phyloP scores from a whole-genome alignment of 2,888 invertebrate species.

The Tipula confusa region DNA sequence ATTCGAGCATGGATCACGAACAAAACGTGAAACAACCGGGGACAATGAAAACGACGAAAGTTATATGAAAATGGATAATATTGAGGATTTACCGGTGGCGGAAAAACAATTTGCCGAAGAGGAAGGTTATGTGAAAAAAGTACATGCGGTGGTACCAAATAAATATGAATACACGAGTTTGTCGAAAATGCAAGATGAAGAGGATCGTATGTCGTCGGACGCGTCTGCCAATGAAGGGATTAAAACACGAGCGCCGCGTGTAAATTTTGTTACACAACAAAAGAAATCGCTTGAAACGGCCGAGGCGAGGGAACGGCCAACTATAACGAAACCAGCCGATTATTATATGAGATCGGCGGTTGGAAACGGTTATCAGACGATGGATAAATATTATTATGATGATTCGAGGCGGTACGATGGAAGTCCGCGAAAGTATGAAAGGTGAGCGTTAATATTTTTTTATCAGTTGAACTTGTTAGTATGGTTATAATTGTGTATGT shows the following conservation, averaged over 20 bases:
- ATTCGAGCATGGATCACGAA: neutral
- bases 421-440: conserved; percentile 47
- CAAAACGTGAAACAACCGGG: neutral
- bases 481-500: no score
- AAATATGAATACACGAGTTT: conserved; percentile 47
- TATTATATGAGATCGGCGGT: neutral
- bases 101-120: conserved; percentile 49
- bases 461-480: neutral
- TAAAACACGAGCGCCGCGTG: conserved; percentile 59
- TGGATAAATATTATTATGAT: conserved; percentile 37
- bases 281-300: conserved; percentile 37
- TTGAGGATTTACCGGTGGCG: conserved; percentile 47
- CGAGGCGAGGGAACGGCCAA: conserved; percentile 36
- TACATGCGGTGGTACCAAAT: conserved; percentile 57
- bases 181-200: conserved; percentile 41
- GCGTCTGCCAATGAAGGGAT: conserved; percentile 55
- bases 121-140: conserved; percentile 56
- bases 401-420: conserved; percentile 48
- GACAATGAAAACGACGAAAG: neutral
- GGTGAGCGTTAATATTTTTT: conserved; percentile 40
- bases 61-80: conserved; percentile 44
- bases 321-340: conserved; percentile 36
- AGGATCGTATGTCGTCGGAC: conserved; percentile 52
- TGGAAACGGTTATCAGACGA: neutral
- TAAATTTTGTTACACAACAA: conserved; percentile 63